Evolutionary conservation across 2,797 vertebrate genomes (phyloP), one percentile per base, ranked within the genome.

Genomic region (Chrysolophus pictus): DNA sequence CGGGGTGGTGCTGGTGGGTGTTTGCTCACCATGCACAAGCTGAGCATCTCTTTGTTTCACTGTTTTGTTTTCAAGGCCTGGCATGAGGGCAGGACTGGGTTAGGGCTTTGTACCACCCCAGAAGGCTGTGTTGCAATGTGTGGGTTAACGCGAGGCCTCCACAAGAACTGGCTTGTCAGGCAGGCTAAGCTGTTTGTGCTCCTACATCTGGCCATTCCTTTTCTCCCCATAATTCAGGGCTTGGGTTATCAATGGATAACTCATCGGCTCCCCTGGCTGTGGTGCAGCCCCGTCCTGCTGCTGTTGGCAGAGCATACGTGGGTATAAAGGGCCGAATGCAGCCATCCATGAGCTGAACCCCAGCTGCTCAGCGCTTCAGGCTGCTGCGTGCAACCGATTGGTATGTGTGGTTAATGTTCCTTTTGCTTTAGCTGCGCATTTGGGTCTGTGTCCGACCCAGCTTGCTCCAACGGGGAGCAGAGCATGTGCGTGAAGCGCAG

Each of bases 361-460:
- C 10, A 33, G 69, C 14, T 3, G 62, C 13, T 53, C 22, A 2
- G 13, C n/a, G 56, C 76, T 13, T 23, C 39, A 37, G 35, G 1
- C 24, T 41, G 33, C 53, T 13, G 0, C 2, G 0, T 3, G 42
- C 23, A 6, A 3, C 19, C 1, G 9, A 2, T 3, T 1, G 5
- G 16, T 24, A 29, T 5, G 62, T 62, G 58, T 23, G 2, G 17
- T 44, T 8, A 23, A 8, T 0, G 18, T 14, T 14, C 29, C 3
- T 29, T 56, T 49, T 26, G 63, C 26, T 16, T 35, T 5, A 23
- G 28, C 42, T 13, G 18, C 33, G 6, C 0, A 0, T n/a, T 41
- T 24, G 44, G 26, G 51, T 55, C 46, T 33, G 26, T 26, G 46
- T 4, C 42, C 83, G 65, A 19, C 71, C 26, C 59, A 1, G 9